A percentile compares a stretch with the other conserved stretches of the same genome.
phyloP scores from a whole-genome alignment of 2,797 vertebrate species.

The Bradypus variegatus region DNA sequence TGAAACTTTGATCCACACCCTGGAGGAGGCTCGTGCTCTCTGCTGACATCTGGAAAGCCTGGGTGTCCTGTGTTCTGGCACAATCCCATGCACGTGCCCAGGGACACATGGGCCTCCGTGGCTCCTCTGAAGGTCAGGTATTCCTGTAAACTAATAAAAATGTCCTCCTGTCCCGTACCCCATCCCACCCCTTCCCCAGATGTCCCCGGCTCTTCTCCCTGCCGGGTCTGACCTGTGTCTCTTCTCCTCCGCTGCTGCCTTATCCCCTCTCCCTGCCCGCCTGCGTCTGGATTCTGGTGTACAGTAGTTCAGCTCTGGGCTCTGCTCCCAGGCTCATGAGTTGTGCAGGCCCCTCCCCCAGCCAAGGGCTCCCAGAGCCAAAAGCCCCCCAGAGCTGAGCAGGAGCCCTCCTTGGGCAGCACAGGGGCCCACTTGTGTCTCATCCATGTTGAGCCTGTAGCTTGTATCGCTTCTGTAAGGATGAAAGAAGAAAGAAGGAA shows the following conservation, averaged over 20 bases:
- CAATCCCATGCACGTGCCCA: not conserved
- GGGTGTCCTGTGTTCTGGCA: too few species aligned
- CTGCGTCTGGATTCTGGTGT: not conserved
- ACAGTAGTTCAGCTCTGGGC: too few species aligned
- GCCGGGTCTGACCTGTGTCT: not conserved
- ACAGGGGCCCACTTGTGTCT: not conserved
- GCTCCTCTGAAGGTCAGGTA: fast-evolving
- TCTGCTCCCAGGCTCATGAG: not conserved
- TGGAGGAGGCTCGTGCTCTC: not conserved
- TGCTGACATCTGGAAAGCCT: not conserved
- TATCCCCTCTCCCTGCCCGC: not conserved
- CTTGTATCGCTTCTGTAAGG: not conserved
- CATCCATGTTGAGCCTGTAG: fast-evolving
- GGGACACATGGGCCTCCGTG: too few species aligned
- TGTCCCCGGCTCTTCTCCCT: not conserved
- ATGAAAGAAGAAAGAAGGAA: not conserved
- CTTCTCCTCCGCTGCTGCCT: not conserved
- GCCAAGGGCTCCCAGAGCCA: not conserved
- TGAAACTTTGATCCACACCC: not conserved
- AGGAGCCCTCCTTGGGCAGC: not conserved
- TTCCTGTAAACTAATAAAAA: not conserved
- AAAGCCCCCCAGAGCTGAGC: not conserved
- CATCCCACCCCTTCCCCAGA: too few species aligned
- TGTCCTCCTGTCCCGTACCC: too few species aligned
- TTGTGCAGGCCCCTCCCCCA: fast-evolving